phyloP scores from a whole-genome alignment of 2,797 vertebrate species.

The Chelon labrosus region DNA sequence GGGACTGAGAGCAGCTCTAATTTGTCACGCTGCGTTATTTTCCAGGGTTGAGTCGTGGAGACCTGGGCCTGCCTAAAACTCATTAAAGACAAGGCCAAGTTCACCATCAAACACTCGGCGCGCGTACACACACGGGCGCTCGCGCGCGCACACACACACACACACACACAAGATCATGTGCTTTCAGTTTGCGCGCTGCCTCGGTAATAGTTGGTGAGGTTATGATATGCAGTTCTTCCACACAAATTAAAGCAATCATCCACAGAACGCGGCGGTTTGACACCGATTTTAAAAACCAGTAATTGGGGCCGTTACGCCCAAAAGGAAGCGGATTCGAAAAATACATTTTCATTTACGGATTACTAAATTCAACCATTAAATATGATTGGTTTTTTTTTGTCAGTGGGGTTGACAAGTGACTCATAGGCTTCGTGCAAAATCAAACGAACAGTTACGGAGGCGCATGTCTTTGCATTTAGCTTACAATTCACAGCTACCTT shows the following conservation, averaged over 20 bases:
- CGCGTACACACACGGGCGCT: background rate
- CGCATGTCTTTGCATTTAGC: conserved; percentile 38
- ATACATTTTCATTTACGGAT: conserved; percentile 14
- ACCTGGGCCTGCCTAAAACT: conserved; percentile 69
- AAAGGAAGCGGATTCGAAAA: background rate
- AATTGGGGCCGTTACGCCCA: conserved; percentile 2
- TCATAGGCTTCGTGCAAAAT: background rate
- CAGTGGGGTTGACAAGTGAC: background rate
- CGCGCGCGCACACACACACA: background rate
- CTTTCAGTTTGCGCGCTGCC: conserved; percentile 46
- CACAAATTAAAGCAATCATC: conserved; percentile 45
- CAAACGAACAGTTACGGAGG: background rate
- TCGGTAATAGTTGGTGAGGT: conserved; percentile 42
- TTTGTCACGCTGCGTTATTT: conserved; percentile 79
- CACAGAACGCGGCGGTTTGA: conserved; percentile 28
- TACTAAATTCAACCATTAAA: conserved; percentile 12
- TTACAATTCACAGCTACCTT: background rate
- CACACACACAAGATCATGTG: conserved; percentile 34
- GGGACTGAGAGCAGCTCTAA: conserved; percentile 60
- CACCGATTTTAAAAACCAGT: conserved; percentile 31
- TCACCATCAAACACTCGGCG: conserved; percentile 61
- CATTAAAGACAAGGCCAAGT: conserved; percentile 77
- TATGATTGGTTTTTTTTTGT: background rate
- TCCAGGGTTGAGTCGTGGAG: conserved; percentile 68
- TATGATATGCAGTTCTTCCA: conserved; percentile 38